Evolutionary conservation across 2,113 vertebrate genomes (phyloP).

Genomic region (Synodontis membranacea): DNA sequence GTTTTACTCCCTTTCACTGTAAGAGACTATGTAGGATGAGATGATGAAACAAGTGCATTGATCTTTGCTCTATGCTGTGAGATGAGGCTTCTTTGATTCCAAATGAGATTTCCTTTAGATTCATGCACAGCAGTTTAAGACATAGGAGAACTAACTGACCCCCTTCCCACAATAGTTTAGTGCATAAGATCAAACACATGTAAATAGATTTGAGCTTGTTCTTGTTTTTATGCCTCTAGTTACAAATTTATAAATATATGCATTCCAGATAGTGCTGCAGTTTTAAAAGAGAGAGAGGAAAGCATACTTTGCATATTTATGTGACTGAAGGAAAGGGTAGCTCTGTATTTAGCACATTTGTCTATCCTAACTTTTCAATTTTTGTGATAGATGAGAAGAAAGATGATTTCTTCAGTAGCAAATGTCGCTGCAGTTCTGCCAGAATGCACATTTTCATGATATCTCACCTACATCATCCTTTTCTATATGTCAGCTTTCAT

Average conservation of each 20-base stretch:
- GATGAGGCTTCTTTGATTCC: conserved; percentile 5
- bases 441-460: conserved; percentile 51
- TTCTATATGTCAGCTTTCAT: conserved; percentile 43
- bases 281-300: conserved; percentile 13
- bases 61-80: conserved; percentile 18
- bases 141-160: background rate
- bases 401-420: conserved; percentile 62
- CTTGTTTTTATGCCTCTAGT: background rate
- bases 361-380: conserved; percentile 49
- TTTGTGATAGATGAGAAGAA: conserved; percentile 58
- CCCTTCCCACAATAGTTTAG: background rate
- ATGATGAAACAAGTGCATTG: conserved; percentile 29
- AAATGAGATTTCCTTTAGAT: background rate
- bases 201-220: background rate
- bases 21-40: conserved; percentile 17
- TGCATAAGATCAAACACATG: background rate
- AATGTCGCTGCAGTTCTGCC: conserved; percentile 61
- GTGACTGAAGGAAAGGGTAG: conserved; percentile 45
- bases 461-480: conserved; percentile 48
- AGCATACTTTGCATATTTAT: conserved; percentile 57
- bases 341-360: conserved; percentile 54
- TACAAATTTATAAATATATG: conserved; percentile 9
- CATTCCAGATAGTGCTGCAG: background rate
- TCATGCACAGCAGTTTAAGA: background rate
- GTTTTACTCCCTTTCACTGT: conserved; percentile 6